phyloP scores from a whole-genome alignment of 2,797 vertebrate genomes.

The Clarias pachynema region DNA sequence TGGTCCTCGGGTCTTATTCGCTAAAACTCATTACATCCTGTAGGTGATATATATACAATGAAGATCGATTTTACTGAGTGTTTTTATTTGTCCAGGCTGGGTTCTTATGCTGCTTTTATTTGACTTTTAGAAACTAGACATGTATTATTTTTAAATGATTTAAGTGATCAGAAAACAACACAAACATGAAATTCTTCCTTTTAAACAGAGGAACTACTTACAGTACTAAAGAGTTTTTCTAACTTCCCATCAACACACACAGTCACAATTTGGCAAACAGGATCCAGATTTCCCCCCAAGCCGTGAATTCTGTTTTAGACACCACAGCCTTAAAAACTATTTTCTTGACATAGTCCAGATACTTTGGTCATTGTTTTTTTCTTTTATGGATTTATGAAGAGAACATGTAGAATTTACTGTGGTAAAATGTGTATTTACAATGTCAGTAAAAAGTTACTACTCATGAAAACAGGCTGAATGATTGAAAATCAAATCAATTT shows the following conservation, averaged over 20 bases:
- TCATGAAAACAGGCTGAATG: background rate
- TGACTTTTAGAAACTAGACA: background rate
- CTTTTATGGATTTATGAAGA: background rate
- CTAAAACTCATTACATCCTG: background rate
- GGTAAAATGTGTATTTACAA: background rate
- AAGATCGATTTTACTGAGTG: background rate
- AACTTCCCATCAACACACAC: conserved; percentile 6
- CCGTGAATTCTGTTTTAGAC: background rate
- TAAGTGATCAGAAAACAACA: background rate
- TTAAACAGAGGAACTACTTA: background rate
- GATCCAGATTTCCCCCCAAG: background rate
- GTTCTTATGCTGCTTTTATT: background rate
- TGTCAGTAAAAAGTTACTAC: background rate
- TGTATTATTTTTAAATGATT: background rate
- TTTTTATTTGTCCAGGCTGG: background rate
- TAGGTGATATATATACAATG: background rate
- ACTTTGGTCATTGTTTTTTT: background rate
- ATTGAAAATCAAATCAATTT: background rate
- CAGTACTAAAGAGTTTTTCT: background rate
- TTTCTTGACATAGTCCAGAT: background rate
- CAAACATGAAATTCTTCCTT: background rate
- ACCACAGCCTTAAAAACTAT: background rate
- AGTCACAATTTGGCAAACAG: background rate
- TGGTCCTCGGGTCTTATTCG: conserved; percentile 12
- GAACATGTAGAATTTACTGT: background rate